Percentiles rank a stretch among this genome's conserved stretches.
These are phyloP conservation scores for Poecilia gillii DNA, from an alignment of 2,797 vertebrate species.

Conservation along the genomic window DNA sequence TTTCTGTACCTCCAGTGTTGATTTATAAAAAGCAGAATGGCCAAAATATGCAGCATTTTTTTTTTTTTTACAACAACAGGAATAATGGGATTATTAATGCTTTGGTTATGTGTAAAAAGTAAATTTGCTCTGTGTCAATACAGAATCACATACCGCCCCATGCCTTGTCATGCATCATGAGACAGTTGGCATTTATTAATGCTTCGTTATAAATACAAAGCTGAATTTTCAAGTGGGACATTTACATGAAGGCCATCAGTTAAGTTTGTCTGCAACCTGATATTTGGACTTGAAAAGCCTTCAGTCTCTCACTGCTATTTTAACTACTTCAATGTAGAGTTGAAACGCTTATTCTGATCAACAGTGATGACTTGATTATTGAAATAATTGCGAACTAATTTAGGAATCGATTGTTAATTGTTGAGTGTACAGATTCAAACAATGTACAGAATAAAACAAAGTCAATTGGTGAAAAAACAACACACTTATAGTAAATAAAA, in stretches of 20 bases:
- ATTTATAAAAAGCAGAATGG: not conserved
- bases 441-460: no score
- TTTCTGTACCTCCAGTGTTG: not conserved
- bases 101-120: not conserved
- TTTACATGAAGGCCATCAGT: not conserved
- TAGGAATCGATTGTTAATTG: no score
- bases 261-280: not conserved
- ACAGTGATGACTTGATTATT: no score
- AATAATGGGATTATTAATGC: not conserved
- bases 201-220: not conserved
- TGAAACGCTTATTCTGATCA: no score
- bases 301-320: not conserved
- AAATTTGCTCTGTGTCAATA: not conserved
- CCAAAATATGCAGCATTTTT: not conserved
- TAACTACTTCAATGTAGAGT: no score
- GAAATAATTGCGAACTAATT: no score
- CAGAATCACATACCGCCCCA: not conserved
- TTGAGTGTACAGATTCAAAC: no score
- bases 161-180: not conserved
- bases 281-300: not conserved
- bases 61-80: not conserved
- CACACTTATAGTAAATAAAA: no score
- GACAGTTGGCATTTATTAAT: not conserved
- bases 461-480: no score
- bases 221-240: not conserved